Conservation (phyloP, 2,797 vertebrate genomes). For the Dendrocincla tyrannina region DNA sequence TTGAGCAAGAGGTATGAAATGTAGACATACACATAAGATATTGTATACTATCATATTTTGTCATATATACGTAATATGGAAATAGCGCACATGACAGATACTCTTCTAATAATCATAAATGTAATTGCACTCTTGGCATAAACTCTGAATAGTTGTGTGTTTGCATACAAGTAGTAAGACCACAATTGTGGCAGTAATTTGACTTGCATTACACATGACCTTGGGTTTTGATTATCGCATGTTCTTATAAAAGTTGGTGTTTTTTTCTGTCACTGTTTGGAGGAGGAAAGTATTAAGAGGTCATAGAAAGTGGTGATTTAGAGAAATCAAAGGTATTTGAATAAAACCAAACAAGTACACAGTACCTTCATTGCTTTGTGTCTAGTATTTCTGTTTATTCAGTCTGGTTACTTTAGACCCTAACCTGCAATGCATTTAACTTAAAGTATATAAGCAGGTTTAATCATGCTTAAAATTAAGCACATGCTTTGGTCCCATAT, state of each 20-base stretch:
- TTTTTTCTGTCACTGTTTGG: neutral
- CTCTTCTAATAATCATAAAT: neutral
- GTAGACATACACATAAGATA: neutral
- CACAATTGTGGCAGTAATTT: neutral
- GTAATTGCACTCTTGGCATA: neutral
- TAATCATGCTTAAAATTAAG: constrained; percentile 35
- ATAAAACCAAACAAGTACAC: neutral
- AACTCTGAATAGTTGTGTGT: neutral
- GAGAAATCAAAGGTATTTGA: neutral
- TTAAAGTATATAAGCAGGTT: neutral
- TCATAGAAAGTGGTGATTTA: neutral
- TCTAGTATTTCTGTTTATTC: neutral
- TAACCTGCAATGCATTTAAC: neutral
- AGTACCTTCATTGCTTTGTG: neutral
- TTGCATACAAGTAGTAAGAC: neutral
- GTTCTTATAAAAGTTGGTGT: neutral
- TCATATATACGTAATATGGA: neutral
- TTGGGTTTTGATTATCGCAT: neutral
- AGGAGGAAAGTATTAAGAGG: neutral
- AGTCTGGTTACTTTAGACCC: neutral
- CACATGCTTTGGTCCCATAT: neutral
- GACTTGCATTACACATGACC: neutral
- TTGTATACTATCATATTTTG: neutral
- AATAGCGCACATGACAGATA: neutral
- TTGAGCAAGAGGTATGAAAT: neutral